phyloP scores from a whole-genome alignment of 2,797 vertebrate species.

The Ptychadena robeensis region DNA sequence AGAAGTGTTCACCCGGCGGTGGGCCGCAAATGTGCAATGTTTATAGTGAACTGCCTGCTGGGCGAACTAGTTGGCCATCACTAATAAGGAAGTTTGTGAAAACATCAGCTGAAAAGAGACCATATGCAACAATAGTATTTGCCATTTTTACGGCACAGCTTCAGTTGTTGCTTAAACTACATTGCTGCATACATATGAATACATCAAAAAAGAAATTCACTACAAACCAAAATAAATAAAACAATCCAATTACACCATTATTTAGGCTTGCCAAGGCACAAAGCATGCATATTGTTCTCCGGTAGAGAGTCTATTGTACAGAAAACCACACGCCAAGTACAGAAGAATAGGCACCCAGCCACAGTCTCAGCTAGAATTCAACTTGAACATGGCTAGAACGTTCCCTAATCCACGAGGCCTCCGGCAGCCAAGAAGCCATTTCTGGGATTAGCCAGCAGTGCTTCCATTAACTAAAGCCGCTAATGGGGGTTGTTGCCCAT shows the following conservation, averaged over 20 bases:
- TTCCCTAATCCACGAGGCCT: slow-evolving; percentile 1
- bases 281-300: slow-evolving; percentile 2
- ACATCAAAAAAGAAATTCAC: background rate
- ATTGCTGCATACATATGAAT: background rate
- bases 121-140: too few species aligned
- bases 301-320: background rate
- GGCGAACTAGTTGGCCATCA: too few species aligned
- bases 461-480: slow-evolving; percentile 13
- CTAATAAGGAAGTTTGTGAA: too few species aligned
- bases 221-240: slow-evolving; percentile 1
- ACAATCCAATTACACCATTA: slow-evolving; percentile 7
- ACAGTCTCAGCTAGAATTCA: background rate
- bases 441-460: slow-evolving; percentile 31
- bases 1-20: too few species aligned
- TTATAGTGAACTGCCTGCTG: too few species aligned
- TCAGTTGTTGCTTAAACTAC: too few species aligned
- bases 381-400: background rate
- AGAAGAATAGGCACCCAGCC: slow-evolving; percentile 3
- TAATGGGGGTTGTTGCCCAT: background rate
- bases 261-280: slow-evolving; percentile 15
- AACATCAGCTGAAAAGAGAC: too few species aligned
- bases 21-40: too few species aligned
- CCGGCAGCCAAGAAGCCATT: slow-evolving; percentile 8
- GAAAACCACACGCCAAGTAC: slow-evolving; percentile 13
- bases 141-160: too few species aligned